Base-by-base conservation (phyloP, 2,797 vertebrate species). In the Silurus lanzhouensis region DNA sequence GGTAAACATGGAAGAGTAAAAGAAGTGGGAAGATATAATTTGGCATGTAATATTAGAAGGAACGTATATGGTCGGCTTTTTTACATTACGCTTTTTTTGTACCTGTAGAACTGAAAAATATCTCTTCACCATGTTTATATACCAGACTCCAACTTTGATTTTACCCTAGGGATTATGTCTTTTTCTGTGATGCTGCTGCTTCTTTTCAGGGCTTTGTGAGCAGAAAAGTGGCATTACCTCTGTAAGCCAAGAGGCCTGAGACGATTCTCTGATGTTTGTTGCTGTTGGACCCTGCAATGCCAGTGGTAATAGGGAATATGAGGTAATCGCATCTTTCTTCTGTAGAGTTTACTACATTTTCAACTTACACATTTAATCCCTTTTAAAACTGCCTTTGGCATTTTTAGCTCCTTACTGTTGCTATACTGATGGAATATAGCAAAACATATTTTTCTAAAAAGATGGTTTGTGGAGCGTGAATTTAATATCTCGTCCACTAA, bases 361-460 rank as follows among this genome's bases (percentile, higher is more conserved):
- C 86, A 90, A 91, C 88, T 85, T 90, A 91, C 89, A 92, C 89
- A 86, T 88, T 90, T 89, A 89, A 90, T 89, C 89, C 90, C 84
- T 90, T 88, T 88, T 86, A 88, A 90, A 89, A 87, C 80, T 89
- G 84, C 86, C 87, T 88, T 84, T 88, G 88, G 86, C 87, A 90
- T 89, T 89, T 89, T 88, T 84, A 92, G 88, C 87, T 82, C 86
- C 87, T 91, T 77, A 82, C 86, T 86, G 52, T 78, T 84, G 83
- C 76, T 31, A 77, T 78, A 87, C 58, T 83, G 61, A 89, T 88
- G 68, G 85, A 89, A 80, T 82, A 86, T 61, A 78, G 77, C 76
- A 83, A 89, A 71, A 88, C 79, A 84, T 68, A 63, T 87, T 87
- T 60, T 87, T 78, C 61, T 44, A 27, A 83, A 44, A 70, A 75